phyloP scores from a whole-genome alignment of 2,888 invertebrate species.

The Oligia latruncula region DNA sequence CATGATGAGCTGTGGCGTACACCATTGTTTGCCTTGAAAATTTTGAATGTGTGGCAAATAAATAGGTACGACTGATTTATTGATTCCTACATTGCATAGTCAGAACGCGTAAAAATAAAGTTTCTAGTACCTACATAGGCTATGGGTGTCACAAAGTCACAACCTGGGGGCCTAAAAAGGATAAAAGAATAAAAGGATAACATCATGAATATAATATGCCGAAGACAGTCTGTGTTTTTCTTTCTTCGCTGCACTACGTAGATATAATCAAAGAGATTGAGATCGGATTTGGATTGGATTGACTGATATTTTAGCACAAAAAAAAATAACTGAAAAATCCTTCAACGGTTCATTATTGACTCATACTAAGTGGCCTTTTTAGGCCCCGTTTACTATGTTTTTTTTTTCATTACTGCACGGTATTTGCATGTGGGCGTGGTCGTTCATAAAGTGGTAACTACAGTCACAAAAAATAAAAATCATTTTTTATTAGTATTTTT shows the following conservation, averaged over 20 bases:
- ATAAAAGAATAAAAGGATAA: no score
- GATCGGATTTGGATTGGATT: no score
- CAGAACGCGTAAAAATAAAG: neutral
- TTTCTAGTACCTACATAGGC: neutral
- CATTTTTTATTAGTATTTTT: neutral
- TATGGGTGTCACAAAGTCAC: neutral
- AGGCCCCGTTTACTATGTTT: no score
- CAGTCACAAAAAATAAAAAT: neutral
- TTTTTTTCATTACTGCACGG: neutral
- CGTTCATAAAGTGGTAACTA: conserved; percentile 1
- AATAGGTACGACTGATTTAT: neutral
- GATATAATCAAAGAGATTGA: no score
- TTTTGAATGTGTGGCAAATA: neutral
- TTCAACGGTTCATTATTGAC: no score
- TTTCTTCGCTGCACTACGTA: no score
- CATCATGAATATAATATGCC: no score
- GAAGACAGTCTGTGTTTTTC: no score
- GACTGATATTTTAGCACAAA: no score
- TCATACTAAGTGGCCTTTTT: no score
- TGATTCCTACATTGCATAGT: neutral
- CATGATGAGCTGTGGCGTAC: neutral
- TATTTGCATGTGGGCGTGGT: neutral
- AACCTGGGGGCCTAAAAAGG: no score
- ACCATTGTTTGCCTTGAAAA: neutral
- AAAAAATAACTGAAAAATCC: no score